Evolutionary conservation across 2,888 invertebrate species (phyloP).

Genomic region (Horisme vitalbata): DNA sequence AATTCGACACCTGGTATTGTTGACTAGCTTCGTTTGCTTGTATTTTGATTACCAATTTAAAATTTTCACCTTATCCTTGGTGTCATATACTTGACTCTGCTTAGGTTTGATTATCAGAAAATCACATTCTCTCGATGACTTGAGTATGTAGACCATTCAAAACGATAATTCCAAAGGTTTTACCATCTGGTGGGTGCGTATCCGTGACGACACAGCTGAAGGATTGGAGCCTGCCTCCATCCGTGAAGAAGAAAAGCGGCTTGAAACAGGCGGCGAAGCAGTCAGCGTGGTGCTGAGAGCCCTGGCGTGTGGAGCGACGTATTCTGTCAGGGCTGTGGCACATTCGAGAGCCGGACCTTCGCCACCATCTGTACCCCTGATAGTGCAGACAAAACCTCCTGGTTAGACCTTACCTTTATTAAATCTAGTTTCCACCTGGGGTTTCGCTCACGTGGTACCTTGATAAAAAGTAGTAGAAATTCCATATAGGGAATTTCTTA

Average conservation of each 20-base stretch:
- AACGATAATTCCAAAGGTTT: slow-evolving; percentile 51
- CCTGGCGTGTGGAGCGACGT: slow-evolving; percentile 68
- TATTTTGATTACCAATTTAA: no score
- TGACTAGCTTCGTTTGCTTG: no score
- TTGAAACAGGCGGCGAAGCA: slow-evolving; percentile 71
- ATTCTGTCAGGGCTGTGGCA: slow-evolving; percentile 69
- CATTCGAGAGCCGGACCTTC: slow-evolving; percentile 72
- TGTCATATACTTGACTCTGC: no score
- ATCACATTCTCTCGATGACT: no score
- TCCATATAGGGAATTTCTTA: no score
- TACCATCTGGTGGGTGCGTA: slow-evolving; percentile 71
- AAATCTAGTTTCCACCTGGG: no score
- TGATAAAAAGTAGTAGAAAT: no score
- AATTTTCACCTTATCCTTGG: no score
- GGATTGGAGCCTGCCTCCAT: slow-evolving; percentile 50
- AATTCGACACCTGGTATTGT: no score
- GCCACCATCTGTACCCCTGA: slow-evolving; percentile 59
- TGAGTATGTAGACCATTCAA: not conserved
- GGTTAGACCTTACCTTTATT: no score
- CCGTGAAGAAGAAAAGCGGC: slow-evolving; percentile 64
- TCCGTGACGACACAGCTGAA: slow-evolving; percentile 67
- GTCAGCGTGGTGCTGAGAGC: slow-evolving; percentile 60
- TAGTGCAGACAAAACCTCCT: slow-evolving; percentile 74
- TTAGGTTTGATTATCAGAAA: no score
- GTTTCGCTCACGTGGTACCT: no score